These are phyloP conservation scores for Cheilosia urbana DNA, from an alignment of 2,888 invertebrate genomes.

Conservation along the genomic window DNA sequence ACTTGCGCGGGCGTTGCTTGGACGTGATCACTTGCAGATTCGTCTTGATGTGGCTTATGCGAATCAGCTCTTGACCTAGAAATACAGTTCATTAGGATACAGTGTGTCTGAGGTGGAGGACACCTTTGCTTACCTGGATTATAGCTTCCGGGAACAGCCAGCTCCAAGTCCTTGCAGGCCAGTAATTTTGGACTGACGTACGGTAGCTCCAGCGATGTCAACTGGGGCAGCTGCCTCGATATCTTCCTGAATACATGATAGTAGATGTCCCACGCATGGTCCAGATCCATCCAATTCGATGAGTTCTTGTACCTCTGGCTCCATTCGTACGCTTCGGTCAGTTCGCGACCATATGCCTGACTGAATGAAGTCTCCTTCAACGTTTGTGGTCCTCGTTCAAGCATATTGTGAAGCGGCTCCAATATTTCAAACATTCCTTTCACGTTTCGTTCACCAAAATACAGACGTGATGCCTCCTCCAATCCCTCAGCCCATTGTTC, in stretches of 20 bases:
- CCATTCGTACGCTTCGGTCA: slow-evolving; percentile 97
- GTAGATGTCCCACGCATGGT: slow-evolving; percentile 99
- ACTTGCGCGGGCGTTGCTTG: slow-evolving; percentile 98
- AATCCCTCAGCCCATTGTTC: slow-evolving; percentile 99
- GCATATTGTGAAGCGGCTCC: slow-evolving; percentile 96
- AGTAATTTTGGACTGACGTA: slow-evolving; percentile 97
- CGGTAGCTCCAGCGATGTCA: slow-evolving; percentile 95
- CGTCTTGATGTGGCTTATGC: slow-evolving; percentile 95
- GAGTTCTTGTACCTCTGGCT: slow-evolving; percentile 95
- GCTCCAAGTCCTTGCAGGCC: slow-evolving; percentile 94
- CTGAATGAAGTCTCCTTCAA: slow-evolving; percentile 98
- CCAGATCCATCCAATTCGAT: slow-evolving; percentile 94
- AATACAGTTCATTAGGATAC: background rate
- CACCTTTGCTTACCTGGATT: slow-evolving; percentile 87
- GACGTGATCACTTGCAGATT: slow-evolving; percentile 98
- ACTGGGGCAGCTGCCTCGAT: slow-evolving; percentile 95
- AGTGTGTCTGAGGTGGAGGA: background rate
- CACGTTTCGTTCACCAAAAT: slow-evolving; percentile 98
- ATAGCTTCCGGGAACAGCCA: slow-evolving; percentile 99
- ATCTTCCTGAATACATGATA: slow-evolving; percentile 99
- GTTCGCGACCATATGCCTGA: slow-evolving; percentile 97
- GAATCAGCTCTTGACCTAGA: slow-evolving; percentile 90
- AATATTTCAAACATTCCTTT: slow-evolving; percentile 98
- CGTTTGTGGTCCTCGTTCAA: slow-evolving; percentile 97
- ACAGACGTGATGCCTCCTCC: slow-evolving; percentile 96